Conservation (phyloP, 2,113 vertebrate species). For the Saguinus imperator region DNA sequence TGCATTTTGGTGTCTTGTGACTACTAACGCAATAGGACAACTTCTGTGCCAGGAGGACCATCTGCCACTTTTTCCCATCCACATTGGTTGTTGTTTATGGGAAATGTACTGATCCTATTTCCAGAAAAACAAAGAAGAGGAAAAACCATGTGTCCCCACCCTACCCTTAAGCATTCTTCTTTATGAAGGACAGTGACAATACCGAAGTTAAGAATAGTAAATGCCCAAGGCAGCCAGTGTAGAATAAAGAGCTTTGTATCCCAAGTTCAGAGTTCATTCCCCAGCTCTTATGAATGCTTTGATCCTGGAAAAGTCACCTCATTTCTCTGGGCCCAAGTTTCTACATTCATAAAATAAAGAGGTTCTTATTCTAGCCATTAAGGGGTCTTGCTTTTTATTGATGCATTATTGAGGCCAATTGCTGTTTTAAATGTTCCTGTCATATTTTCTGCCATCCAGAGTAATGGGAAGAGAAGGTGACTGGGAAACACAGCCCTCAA, state of each 20-base stretch:
- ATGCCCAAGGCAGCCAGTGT: neutral
- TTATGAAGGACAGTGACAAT: neutral
- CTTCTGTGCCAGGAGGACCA: neutral
- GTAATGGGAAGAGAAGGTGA: neutral
- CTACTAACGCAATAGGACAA: neutral
- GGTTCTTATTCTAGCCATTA: too few relatives aligned
- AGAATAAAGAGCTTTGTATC: neutral
- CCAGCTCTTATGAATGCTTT: neutral
- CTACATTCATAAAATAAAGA: neutral
- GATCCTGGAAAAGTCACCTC: neutral
- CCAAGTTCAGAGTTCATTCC: neutral
- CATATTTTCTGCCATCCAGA: neutral
- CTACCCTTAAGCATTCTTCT: neutral
- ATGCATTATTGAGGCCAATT: neutral
- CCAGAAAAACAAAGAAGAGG: neutral
- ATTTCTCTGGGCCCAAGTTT: conserved; percentile 14
- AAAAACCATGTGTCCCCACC: neutral
- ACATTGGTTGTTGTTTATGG: neutral
- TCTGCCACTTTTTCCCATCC: neutral
- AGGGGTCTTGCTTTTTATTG: neutral
- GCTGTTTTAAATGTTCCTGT: neutral
- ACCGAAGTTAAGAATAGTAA: neutral
- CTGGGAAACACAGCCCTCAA: neutral
- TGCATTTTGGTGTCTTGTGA: neutral
- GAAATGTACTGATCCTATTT: neutral